Percentiles rank a stretch among this genome's conserved stretches.
Evolutionary conservation across 1,140 invertebrate species (phyloP).

Genomic region (Drosophila triauraria): DNA sequence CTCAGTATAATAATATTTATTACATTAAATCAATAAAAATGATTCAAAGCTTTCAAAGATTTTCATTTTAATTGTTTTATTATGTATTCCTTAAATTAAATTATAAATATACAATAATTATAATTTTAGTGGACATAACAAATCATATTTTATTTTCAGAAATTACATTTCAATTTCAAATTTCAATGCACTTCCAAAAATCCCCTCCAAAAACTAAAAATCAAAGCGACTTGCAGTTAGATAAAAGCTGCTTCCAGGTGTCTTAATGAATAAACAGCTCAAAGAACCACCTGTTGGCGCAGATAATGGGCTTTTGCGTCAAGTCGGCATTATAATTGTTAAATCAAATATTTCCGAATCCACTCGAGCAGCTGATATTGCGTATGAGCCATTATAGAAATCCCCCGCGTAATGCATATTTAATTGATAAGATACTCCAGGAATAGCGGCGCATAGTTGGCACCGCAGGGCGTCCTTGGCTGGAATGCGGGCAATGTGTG

Average conservation of each 20-base stretch:
- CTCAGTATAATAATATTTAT: too few relatives aligned
- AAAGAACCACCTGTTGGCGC: background rate
- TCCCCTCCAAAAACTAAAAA: background rate
- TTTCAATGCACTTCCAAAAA: background rate
- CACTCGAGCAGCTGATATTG: conserved; percentile 15
- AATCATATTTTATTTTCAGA: background rate
- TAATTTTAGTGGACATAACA: background rate
- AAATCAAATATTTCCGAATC: conserved; percentile 51
- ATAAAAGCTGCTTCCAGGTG: background rate
- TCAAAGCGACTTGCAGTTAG: too few relatives aligned
- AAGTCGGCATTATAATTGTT: conserved; percentile 49
- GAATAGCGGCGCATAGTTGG: background rate
- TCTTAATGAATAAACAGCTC: background rate
- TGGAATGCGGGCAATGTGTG: background rate
- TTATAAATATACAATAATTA: background rate
- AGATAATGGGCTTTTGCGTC: conserved; percentile 22
- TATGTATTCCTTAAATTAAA: background rate
- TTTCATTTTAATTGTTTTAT: background rate
- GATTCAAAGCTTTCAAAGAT: too few relatives aligned
- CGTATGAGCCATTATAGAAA: conserved; percentile 17
- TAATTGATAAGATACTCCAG: conserved; percentile 30
- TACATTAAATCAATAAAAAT: background rate
- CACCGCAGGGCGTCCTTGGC: background rate
- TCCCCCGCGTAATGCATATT: conserved; percentile 10
- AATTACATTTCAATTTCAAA: background rate